These are phyloP conservation scores for Drosophila anomelani DNA, from an alignment of 2,888 invertebrate species.

Conservation along the genomic window DNA sequence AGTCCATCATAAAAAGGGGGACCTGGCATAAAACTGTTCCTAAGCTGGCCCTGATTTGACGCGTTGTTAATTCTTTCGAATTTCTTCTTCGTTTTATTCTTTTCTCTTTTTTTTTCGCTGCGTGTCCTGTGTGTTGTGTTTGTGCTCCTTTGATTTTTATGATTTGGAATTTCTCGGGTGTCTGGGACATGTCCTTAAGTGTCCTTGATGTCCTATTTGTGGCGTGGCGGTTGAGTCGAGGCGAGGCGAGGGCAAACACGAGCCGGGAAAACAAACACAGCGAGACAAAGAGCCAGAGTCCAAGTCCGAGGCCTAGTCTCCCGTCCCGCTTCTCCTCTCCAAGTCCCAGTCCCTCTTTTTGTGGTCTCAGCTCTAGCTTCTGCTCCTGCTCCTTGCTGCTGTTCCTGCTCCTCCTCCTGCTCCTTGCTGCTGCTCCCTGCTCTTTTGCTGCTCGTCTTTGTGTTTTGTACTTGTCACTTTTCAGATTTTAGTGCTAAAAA, in stretches of 20 bases:
- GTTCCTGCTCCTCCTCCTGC: not conserved
- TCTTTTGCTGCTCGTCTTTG: not conserved
- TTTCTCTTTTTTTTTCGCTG: not conserved
- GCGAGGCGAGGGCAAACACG: constrained; percentile 19
- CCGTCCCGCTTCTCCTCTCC: not conserved
- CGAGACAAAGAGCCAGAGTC: constrained; percentile 8
- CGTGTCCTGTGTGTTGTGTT: constrained; percentile 4
- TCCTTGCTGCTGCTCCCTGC: not conserved
- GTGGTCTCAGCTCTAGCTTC: not conserved
- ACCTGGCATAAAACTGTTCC: constrained; percentile 63
- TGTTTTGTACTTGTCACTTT: constrained; percentile 1
- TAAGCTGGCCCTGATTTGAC: constrained; percentile 69
- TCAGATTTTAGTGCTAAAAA: not conserved
- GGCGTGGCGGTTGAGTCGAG: constrained; percentile 1
- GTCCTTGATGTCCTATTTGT: constrained; percentile 56
- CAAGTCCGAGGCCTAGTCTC: not conserved
- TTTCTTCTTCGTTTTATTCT: constrained; percentile 24
- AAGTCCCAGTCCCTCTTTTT: not conserved
- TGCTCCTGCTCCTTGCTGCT: not conserved
- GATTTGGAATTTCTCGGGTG: constrained; percentile 27
- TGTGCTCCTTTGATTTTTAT: constrained; percentile 39
- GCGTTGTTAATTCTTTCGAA: constrained; percentile 69
- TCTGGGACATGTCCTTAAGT: constrained; percentile 51
- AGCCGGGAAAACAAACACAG: constrained; percentile 23
- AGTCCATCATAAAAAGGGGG: constrained; percentile 69